Conservation (phyloP, 2,888 invertebrate genomes). For the Corythucha ciliata region DNA sequence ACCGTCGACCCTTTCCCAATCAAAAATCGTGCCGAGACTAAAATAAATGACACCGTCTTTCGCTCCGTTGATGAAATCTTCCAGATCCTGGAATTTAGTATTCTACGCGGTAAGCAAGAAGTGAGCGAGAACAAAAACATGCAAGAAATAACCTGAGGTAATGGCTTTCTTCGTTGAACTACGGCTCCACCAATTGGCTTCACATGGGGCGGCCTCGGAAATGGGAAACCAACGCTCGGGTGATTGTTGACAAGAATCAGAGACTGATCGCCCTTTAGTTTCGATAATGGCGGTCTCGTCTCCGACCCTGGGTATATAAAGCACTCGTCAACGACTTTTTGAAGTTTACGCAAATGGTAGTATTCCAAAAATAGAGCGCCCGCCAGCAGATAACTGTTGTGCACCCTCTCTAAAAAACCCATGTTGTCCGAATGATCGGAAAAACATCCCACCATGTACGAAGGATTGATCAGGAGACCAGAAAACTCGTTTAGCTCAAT, state of each 20-base stretch:
- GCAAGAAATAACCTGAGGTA: slow-evolving; percentile 53
- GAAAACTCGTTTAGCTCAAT: slow-evolving; percentile 28
- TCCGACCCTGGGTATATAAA: slow-evolving; percentile 26
- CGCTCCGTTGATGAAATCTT: slow-evolving; percentile 57
- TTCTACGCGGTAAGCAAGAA: too few relatives aligned
- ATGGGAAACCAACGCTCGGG: slow-evolving; percentile 46
- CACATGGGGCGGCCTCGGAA: slow-evolving; percentile 68
- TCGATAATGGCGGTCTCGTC: slow-evolving; percentile 16
- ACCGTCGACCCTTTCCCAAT: slow-evolving; percentile 63
- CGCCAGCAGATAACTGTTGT: slow-evolving; percentile 15
- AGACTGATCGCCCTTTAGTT: slow-evolving; percentile 14
- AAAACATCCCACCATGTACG: slow-evolving; percentile 30
- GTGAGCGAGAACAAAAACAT: too few relatives aligned
- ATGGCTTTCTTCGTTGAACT: slow-evolving; percentile 58
- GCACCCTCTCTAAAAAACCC: slow-evolving; percentile 27
- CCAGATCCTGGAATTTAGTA: slow-evolving; percentile 53
- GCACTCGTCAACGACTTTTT: slow-evolving; percentile 19
- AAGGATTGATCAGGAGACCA: slow-evolving; percentile 30
- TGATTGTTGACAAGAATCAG: slow-evolving; percentile 24
- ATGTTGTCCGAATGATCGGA: slow-evolving; percentile 19
- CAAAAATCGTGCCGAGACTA: slow-evolving; percentile 75
- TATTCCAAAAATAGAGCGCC: slow-evolving; percentile 16
- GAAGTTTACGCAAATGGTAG: too few relatives aligned
- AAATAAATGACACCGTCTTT: slow-evolving; percentile 63
- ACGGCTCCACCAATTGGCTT: slow-evolving; percentile 78